Conservation (phyloP, 2,888 invertebrate genomes). For the Drosophila antonietae region DNA sequence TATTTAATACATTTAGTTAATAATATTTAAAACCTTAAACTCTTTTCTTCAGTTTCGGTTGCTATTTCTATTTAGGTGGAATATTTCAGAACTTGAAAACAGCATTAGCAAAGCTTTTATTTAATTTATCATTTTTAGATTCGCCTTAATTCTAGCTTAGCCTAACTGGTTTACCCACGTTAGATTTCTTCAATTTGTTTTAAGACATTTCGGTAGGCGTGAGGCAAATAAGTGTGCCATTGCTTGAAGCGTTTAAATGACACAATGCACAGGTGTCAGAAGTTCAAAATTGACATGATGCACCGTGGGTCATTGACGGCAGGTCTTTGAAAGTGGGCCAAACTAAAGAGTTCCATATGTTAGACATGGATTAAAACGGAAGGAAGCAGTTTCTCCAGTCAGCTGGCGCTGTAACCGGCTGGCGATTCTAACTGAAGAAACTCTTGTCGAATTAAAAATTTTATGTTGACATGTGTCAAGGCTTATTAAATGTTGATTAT, state of each 20-base stretch:
- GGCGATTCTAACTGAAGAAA: no score
- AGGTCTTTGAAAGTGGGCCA: neutral
- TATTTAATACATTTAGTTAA: no score
- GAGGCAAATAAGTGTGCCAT: neutral
- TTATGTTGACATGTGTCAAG: neutral
- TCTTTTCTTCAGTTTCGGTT: no score
- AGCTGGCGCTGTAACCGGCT: neutral
- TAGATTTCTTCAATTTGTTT: neutral
- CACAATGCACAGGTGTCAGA: neutral
- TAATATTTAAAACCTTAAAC: no score
- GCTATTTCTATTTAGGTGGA: no score
- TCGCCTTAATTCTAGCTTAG: no score
- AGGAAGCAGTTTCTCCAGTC: neutral
- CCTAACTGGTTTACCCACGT: neutral
- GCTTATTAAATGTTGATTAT: neutral
- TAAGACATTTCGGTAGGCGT: neutral
- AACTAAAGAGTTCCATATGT: neutral
- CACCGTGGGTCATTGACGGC: neutral
- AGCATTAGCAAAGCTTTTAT: no score
- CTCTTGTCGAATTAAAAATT: neutral
- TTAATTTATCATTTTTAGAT: neutral
- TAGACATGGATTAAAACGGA: neutral
- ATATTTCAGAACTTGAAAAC: no score
- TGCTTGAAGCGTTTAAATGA: neutral
- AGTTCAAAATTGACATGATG: neutral